phyloP scores from a whole-genome alignment of 1,140 invertebrate species.

The Drosophila busckii region DNA sequence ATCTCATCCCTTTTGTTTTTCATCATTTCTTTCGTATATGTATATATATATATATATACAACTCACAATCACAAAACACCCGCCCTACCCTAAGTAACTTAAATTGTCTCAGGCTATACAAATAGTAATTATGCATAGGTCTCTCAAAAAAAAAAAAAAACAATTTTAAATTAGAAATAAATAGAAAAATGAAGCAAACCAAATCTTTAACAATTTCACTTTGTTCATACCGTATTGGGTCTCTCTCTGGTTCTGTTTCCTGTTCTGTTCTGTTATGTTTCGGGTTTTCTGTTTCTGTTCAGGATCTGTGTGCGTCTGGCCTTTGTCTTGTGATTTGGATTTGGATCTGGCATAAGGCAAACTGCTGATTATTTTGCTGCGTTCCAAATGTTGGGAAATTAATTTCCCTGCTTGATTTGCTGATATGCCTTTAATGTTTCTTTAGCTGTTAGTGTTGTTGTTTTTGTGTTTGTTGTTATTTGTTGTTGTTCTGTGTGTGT shows the following conservation, averaged over 20 bases:
- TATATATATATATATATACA: constrained; percentile 46
- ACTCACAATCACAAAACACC: constrained; percentile 32
- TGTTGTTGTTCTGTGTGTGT: constrained; percentile 7
- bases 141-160: too few species aligned
- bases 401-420: background rate
- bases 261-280: constrained; percentile 3
- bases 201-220: constrained; percentile 34
- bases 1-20: too few species aligned
- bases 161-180: too few species aligned
- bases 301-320: background rate
- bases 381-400: background rate
- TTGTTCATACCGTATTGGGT: constrained; percentile 3
- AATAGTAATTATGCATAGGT: background rate
- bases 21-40: constrained; percentile 8
- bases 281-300: background rate
- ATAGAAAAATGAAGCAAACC: constrained; percentile 13
- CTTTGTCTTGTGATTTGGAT: background rate
- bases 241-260: background rate
- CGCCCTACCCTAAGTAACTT: background rate
- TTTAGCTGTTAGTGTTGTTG: background rate
- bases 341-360: constrained; percentile 1
- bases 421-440: constrained; percentile 20
- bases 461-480: background rate
- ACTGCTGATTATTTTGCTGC: background rate
- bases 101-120: constrained; percentile 11